These are phyloP conservation scores for Drosophila nr. fundita DNA, from an alignment of 2,888 invertebrate genomes.

Conservation along the genomic window DNA sequence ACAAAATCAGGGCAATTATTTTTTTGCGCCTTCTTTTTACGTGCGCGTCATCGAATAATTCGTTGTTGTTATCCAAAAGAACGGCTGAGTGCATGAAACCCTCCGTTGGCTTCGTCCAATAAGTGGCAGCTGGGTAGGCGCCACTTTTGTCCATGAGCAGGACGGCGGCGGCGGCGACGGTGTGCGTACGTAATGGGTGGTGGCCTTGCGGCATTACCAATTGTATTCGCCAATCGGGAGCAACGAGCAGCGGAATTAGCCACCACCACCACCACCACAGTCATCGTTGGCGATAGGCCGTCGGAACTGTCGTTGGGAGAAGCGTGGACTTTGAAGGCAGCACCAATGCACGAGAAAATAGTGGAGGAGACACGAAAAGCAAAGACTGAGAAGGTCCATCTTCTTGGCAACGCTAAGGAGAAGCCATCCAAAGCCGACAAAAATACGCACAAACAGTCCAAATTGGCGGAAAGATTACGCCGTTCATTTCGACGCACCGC, in stretches of 20 bases:
- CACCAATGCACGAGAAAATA: conserved; percentile 82
- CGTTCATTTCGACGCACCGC: conserved; percentile 81
- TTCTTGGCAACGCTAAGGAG: conserved; percentile 68
- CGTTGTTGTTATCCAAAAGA: conserved; percentile 18
- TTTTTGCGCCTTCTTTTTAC: background rate
- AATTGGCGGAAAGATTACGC: conserved; percentile 79
- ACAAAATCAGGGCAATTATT: conserved; percentile 2
- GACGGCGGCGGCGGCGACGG: conserved; percentile 55
- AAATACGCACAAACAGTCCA: conserved; percentile 74
- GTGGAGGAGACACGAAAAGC: conserved; percentile 70
- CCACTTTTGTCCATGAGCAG: conserved; percentile 46
- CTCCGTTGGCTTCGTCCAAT: conserved; percentile 1
- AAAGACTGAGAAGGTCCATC: conserved; percentile 71
- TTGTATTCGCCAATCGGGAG: conserved; percentile 57
- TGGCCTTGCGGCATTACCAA: conserved; percentile 82
- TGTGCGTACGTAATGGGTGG: conserved; percentile 83
- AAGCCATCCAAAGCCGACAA: conserved; percentile 59
- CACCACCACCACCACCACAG: conserved; percentile 7
- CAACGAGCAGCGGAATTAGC: conserved; percentile 25
- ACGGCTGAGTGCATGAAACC: background rate
- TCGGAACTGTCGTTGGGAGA: conserved; percentile 14
- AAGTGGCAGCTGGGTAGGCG: conserved; percentile 25
- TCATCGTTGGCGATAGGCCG: conserved; percentile 24
- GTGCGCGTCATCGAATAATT: conserved; percentile 1
- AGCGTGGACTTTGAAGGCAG: conserved; percentile 39